Conservation (phyloP, 2,888 invertebrate species). For the Polydrusus tereticollis region DNA sequence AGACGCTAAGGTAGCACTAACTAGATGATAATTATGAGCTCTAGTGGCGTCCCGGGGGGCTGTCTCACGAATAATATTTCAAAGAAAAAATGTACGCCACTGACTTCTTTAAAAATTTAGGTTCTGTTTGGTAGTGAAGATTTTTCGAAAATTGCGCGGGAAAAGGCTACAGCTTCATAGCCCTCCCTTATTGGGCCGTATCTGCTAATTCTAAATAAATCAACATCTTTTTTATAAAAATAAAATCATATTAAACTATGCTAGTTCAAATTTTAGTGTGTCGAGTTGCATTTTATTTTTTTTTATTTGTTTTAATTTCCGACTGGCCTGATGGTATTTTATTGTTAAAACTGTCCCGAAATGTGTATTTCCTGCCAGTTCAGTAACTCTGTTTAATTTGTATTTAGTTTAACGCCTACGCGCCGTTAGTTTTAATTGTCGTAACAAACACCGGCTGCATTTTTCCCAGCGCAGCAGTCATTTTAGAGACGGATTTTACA, state of each 20-base stretch:
- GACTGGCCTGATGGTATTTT: constrained; percentile 26
- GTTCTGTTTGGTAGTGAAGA: no score
- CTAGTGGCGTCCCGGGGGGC: no score
- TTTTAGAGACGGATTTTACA: constrained; percentile 28
- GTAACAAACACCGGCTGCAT: constrained; percentile 44
- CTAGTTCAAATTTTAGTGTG: neutral
- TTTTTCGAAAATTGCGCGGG: no score
- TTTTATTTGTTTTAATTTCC: constrained; percentile 29
- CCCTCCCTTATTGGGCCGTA: neutral
- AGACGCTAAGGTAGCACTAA: no score
- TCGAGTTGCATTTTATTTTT: neutral
- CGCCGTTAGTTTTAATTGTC: constrained; percentile 44
- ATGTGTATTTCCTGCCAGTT: constrained; percentile 33
- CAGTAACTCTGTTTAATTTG: constrained; percentile 43
- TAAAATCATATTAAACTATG: no score
- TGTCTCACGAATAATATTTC: no score
- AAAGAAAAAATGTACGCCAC: no score
- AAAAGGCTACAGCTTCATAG: no score
- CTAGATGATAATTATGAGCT: no score
- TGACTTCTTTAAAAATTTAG: no score
- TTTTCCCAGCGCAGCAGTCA: constrained; percentile 41
- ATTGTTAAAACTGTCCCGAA: constrained; percentile 23
- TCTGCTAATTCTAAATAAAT: no score
- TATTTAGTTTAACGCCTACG: constrained; percentile 43
- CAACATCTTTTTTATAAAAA: no score